Evolutionary conservation across 2,113 vertebrate genomes (phyloP).

Genomic region (Nerophis ophidion): DNA sequence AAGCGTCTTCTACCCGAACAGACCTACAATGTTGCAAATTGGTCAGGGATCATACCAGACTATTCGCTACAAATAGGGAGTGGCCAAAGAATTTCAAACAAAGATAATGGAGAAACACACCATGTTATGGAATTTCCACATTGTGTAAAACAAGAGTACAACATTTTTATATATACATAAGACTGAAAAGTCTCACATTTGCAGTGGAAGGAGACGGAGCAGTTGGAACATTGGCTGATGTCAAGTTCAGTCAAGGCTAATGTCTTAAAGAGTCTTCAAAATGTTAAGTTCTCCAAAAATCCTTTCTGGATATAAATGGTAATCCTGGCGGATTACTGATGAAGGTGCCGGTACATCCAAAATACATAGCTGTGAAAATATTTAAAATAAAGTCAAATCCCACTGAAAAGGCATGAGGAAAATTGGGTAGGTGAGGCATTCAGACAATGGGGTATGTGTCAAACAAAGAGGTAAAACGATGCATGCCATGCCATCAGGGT

Average conservation of each 20-base stretch:
- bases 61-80: too few relatives aligned
- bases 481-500: constrained; percentile 53
- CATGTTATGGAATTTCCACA: too few relatives aligned
- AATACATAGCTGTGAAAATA: not conserved
- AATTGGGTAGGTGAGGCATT: not conserved
- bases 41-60: too few relatives aligned
- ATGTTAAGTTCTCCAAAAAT: constrained; percentile 3
- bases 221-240: constrained; percentile 3
- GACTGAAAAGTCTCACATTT: not conserved
- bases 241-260: not conserved
- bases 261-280: constrained; percentile 8
- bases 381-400: constrained; percentile 22
- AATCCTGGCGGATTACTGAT: not conserved
- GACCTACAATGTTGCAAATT: too few relatives aligned
- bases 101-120: too few relatives aligned
- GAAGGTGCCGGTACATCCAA: not conserved
- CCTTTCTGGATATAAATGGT: not conserved
- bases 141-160: too few relatives aligned
- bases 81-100: too few relatives aligned
- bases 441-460: not conserved
- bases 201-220: constrained; percentile 1
- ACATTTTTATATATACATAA: too few relatives aligned
- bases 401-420: constrained; percentile 4
- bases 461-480: constrained; percentile 35
- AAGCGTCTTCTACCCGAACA: too few relatives aligned